Evolutionary conservation across 2,113 vertebrate genomes (phyloP).

Genomic region (Perca fluviatilis): DNA sequence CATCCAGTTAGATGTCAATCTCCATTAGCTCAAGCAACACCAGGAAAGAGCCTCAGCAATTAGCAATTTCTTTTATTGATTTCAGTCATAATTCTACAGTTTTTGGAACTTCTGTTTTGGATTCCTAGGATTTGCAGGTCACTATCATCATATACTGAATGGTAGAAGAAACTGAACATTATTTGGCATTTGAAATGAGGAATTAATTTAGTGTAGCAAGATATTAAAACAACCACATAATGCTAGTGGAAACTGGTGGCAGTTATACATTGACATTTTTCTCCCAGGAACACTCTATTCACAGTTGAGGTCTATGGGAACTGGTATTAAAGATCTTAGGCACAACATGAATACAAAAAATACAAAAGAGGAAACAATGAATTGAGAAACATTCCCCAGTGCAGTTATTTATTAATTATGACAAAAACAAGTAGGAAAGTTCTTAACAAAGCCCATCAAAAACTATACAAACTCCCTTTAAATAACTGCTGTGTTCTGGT

Average conservation of each 20-base stretch:
- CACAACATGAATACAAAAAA: background rate
- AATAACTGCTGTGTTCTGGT: background rate
- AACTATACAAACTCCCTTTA: slow-evolving; percentile 17
- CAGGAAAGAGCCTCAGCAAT: background rate
- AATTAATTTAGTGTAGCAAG: background rate
- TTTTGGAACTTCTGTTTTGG: background rate
- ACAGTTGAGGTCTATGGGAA: background rate
- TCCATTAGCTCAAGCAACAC: background rate
- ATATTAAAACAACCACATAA: background rate
- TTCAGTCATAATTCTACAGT: background rate
- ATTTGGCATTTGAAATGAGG: background rate
- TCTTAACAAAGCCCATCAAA: slow-evolving; percentile 13
- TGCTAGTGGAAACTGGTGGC: background rate
- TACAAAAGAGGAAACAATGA: background rate
- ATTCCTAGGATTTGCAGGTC: background rate
- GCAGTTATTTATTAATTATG: slow-evolving; percentile 32
- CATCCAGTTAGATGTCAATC: background rate
- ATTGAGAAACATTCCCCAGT: background rate
- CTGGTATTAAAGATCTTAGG: background rate
- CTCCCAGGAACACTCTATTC: no score
- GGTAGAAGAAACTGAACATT: background rate
- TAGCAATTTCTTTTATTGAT: background rate
- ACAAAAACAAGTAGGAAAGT: slow-evolving; percentile 10
- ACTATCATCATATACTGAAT: no score
- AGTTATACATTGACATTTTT: no score